A percentile compares a stretch with the other conserved stretches of the same genome.
Conservation (phyloP, 2,888 invertebrate species). For the Corbicula japonica region DNA sequence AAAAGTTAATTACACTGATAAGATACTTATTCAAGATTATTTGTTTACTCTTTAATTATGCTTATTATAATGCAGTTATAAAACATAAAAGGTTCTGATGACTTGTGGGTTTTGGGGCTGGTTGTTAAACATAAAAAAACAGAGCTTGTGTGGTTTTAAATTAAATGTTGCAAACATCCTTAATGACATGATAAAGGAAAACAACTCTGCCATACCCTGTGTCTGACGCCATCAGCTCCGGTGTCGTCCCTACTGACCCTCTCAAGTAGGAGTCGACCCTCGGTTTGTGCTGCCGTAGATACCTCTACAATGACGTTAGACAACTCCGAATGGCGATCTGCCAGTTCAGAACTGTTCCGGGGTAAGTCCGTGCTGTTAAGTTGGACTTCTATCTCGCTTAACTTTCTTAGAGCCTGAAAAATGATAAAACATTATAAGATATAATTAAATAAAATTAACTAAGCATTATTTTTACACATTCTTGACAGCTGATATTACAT, state of each 20-base stretch:
- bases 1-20: too few species aligned
- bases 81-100: too few species aligned
- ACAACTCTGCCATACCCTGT: constrained; percentile 84
- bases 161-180: too few species aligned
- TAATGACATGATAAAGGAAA: background rate
- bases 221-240: constrained; percentile 89
- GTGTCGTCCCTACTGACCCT: constrained; percentile 89
- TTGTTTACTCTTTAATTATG: too few species aligned
- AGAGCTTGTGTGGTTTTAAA: too few species aligned
- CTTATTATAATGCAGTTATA: too few species aligned
- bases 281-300: constrained; percentile 90
- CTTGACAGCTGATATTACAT: too few species aligned
- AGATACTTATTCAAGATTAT: too few species aligned
- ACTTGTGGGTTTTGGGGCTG: too few species aligned
- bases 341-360: constrained; percentile 90
- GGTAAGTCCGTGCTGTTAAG: constrained; percentile 90
- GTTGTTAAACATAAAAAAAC: too few species aligned
- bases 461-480: too few species aligned
- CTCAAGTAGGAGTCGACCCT: constrained; percentile 92
- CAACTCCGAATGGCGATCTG: constrained; percentile 90
- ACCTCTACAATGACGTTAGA: constrained; percentile 90
- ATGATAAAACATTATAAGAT: background rate
- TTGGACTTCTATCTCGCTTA: constrained; percentile 92
- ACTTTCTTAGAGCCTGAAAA: constrained; percentile 90
- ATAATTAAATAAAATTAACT: too few species aligned